Percentiles rank a stretch among this genome's conserved stretches.
Evolutionary conservation across 2,888 invertebrate genomes (phyloP).

Genomic region (Tenodera sinensis): DNA sequence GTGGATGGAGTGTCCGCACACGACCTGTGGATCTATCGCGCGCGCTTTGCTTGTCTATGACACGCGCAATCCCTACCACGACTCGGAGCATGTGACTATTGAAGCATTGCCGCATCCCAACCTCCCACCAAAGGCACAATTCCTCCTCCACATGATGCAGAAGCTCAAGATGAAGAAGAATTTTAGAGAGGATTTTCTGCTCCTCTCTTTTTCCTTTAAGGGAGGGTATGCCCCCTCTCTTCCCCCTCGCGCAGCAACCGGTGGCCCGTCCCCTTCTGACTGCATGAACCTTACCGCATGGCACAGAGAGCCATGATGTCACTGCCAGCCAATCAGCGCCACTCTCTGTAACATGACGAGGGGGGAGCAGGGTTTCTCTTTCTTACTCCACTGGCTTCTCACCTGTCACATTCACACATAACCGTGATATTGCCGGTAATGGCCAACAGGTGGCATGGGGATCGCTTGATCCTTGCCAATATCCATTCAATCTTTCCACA

Average conservation of each 20-base stretch:
- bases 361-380: not conserved
- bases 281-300: not conserved
- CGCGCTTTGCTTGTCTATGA: not conserved
- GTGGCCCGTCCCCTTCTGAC: not conserved
- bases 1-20: not conserved
- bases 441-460: not conserved
- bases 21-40: not conserved
- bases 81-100: not conserved
- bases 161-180: not conserved
- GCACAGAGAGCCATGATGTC: not conserved
- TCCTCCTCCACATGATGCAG: not conserved
- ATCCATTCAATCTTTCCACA: not conserved
- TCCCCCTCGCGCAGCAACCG: not conserved
- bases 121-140: not conserved
- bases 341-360: not conserved
- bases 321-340: slow-evolving; percentile 11
- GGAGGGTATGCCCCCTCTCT: not conserved
- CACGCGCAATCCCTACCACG: not conserved
- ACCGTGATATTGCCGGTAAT: not conserved
- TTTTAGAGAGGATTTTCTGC: not conserved
- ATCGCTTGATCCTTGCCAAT: not conserved
- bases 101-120: not conserved
- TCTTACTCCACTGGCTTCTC: not conserved
- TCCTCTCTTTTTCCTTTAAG: not conserved
- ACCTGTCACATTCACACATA: not conserved